These are phyloP conservation scores for Heliothis subflexa DNA, from an alignment of 1,140 invertebrate genomes.

Conservation along the genomic window DNA sequence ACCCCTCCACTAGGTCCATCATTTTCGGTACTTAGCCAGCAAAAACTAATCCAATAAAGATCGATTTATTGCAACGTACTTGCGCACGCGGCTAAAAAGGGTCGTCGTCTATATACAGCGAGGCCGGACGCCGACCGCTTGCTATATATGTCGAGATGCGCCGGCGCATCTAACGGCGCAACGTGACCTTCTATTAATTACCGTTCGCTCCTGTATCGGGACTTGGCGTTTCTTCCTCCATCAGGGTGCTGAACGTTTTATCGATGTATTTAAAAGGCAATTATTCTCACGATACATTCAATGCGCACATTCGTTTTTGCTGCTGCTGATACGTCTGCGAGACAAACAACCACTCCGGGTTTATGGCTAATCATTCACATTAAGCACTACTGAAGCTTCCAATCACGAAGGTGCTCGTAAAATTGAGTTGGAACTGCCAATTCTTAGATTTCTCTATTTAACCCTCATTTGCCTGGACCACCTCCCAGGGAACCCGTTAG, in stretches of 20 bases:
- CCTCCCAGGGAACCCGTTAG: conserved; percentile 17
- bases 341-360: neutral
- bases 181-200: conserved; percentile 80
- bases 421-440: conserved; percentile 15
- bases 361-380: neutral
- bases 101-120: conserved; percentile 60
- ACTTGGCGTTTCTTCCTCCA: conserved; percentile 45
- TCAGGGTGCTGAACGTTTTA: conserved; percentile 22
- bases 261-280: conserved; percentile 8
- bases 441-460: neutral
- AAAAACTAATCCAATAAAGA: conserved; percentile 48
- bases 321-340: neutral
- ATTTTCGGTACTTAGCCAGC: conserved; percentile 28
- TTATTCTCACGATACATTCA: no score
- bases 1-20: neutral
- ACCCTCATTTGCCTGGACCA: conserved; percentile 17
- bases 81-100: conserved; percentile 48
- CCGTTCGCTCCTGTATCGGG: conserved; percentile 68
- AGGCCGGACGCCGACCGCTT: conserved; percentile 62
- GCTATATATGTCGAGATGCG: conserved; percentile 75
- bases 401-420: neutral
- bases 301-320: neutral
- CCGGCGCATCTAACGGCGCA: conserved; percentile 75
- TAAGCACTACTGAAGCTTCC: neutral
- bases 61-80: conserved; percentile 17